Evolutionary conservation across 2,113 vertebrate species (phyloP).

Genomic region (Otus sunia): DNA sequence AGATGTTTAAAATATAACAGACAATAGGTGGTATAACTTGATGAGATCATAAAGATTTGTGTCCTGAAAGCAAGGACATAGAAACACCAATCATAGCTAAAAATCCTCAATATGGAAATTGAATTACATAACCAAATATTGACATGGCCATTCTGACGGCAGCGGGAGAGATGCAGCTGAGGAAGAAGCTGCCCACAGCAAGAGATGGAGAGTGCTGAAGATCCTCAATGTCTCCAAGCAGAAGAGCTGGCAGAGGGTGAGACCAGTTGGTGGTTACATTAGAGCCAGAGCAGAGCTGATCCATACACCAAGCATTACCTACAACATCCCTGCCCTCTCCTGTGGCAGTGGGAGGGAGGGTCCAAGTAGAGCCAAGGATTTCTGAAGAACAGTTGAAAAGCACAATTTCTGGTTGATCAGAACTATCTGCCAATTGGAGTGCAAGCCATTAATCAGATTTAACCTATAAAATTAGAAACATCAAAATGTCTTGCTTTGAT

Average conservation of each 20-base stretch:
- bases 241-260: neutral
- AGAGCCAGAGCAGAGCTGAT: neutral
- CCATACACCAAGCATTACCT: neutral
- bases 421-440: neutral
- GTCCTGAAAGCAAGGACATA: neutral
- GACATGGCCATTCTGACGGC: neutral
- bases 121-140: neutral
- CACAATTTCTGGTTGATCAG: rapidly evolving
- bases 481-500: neutral
- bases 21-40: neutral
- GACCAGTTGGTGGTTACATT: neutral
- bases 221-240: neutral
- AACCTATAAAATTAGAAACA: neutral
- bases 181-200: neutral
- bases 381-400: neutral
- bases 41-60: neutral
- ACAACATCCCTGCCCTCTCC: neutral
- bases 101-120: neutral
- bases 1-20: neutral
- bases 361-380: neutral
- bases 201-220: neutral
- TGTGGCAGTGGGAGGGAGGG: neutral
- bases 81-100: neutral
- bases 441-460: neutral
- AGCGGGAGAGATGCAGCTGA: neutral